A percentile compares a stretch with the other conserved stretches of the same genome.
Conservation (phyloP, 1,140 invertebrate species). For the Bacillus rossius region DNA sequence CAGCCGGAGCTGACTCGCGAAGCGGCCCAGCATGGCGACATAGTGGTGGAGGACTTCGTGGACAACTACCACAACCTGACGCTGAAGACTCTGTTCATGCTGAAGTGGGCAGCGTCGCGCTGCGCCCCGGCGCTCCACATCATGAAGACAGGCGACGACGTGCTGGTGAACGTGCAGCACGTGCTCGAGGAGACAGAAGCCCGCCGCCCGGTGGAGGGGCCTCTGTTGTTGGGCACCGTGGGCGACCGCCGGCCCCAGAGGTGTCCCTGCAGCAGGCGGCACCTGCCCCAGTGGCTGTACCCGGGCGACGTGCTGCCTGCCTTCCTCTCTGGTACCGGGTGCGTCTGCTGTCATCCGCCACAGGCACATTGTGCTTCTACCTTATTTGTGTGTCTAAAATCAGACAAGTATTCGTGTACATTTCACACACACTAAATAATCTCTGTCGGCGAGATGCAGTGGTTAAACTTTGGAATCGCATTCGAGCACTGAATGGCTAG, state of each 20-base stretch:
- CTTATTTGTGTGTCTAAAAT: no score
- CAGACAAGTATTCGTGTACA: no score
- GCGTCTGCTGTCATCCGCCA: no score
- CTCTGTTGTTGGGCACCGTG: constrained; percentile 68
- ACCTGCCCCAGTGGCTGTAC: no score
- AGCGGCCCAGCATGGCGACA: constrained; percentile 64
- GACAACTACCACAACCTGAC: constrained; percentile 86
- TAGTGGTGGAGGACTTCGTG: constrained; percentile 68
- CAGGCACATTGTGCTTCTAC: no score
- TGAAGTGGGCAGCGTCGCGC: constrained; percentile 76
- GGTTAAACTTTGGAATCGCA: no score
- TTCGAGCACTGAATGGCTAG: no score
- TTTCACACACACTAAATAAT: no score
- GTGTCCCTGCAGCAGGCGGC: no score
- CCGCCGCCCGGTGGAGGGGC: constrained; percentile 50
- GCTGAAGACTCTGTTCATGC: constrained; percentile 75
- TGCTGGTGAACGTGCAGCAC: constrained; percentile 82
- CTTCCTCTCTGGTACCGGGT: no score
- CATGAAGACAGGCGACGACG: constrained; percentile 86
- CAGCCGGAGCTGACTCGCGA: constrained; percentile 38
- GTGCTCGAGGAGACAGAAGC: constrained; percentile 60
- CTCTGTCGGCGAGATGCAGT: no score
- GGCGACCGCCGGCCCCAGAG: constrained; percentile 71
- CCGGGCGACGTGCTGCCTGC: no score
- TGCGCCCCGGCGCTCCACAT: constrained; percentile 67